phyloP scores from a whole-genome alignment of 2,113 vertebrate genomes.

The Mesitornis unicolor region DNA sequence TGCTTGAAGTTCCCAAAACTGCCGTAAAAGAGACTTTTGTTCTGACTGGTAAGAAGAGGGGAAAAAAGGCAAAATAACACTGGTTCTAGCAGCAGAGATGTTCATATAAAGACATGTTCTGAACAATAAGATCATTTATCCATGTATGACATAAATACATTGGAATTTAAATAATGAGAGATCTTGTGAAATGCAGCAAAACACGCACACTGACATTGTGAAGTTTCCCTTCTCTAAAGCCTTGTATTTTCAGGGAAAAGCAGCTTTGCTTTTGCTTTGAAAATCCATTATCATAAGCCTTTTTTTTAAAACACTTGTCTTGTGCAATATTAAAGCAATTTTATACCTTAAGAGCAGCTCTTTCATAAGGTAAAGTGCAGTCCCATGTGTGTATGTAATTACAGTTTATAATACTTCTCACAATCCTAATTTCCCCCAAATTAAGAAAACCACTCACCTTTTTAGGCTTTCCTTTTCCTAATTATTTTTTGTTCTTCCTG shows the following conservation, averaged over 20 bases:
- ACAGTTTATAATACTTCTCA: conserved; percentile 12
- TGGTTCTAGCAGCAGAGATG: conserved; percentile 59
- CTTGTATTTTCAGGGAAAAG: conserved; percentile 56
- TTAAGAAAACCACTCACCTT: conserved; percentile 38
- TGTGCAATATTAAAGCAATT: conserved; percentile 73
- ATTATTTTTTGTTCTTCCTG: conserved; percentile 8
- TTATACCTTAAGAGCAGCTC: conserved; percentile 63
- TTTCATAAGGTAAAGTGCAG: conserved; percentile 50
- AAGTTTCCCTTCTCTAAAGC: conserved; percentile 59
- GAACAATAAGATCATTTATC: conserved; percentile 78
- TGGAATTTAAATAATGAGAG: conserved; percentile 73
- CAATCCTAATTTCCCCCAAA: conserved; percentile 35
- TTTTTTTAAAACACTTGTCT: conserved; percentile 60
- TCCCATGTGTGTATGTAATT: conserved; percentile 61
- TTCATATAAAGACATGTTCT: conserved; percentile 68
- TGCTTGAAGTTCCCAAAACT: conserved; percentile 64
- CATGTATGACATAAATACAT: conserved; percentile 72
- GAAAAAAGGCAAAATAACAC: conserved; percentile 54
- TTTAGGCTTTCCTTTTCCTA: conserved; percentile 8
- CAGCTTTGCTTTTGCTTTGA: conserved; percentile 63
- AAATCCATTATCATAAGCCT: conserved; percentile 72
- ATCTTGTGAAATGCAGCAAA: conserved; percentile 70
- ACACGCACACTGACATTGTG: conserved; percentile 46
- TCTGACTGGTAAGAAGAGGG: conserved; percentile 47
- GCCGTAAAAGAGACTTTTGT: conserved; percentile 74